These are phyloP conservation scores for Coluber constrictor DNA, from an alignment of 2,797 vertebrate species.

Conservation along the genomic window DNA sequence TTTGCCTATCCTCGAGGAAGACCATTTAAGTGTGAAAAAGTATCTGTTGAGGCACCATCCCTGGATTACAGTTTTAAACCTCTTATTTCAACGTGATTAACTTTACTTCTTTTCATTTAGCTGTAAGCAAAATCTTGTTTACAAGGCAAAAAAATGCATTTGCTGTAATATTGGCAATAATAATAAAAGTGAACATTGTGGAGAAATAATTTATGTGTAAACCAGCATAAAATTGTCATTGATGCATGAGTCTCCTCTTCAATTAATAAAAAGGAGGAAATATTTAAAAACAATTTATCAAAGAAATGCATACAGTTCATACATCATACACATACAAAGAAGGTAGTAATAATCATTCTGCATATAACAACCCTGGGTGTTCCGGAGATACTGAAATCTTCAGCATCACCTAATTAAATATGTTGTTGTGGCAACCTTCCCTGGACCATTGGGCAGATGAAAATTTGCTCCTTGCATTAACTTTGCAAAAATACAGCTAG, in stretches of 20 bases:
- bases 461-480: not conserved
- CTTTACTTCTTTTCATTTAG: slow-evolving; percentile 80
- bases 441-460: not conserved
- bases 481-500: not conserved
- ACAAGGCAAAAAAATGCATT: slow-evolving; percentile 72
- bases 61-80: slow-evolving; percentile 81
- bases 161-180: slow-evolving; percentile 77
- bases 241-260: slow-evolving; percentile 95
- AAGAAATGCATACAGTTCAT: slow-evolving; percentile 87
- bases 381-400: slow-evolving; percentile 63
- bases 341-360: slow-evolving; percentile 83
- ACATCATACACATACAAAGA: slow-evolving; percentile 91
- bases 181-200: slow-evolving; percentile 79
- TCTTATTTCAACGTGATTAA: slow-evolving; percentile 85
- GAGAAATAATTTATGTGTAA: slow-evolving; percentile 91
- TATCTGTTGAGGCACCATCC: slow-evolving; percentile 74
- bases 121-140: slow-evolving; percentile 81
- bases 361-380: slow-evolving; percentile 72
- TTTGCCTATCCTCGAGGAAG: slow-evolving; percentile 72
- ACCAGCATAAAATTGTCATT: slow-evolving; percentile 88
- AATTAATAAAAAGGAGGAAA: slow-evolving; percentile 98
- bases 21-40: slow-evolving; percentile 74
- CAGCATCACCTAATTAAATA: slow-evolving; percentile 70
- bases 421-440: slow-evolving; percentile 27
- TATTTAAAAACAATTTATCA: slow-evolving; percentile 97